phyloP scores from a whole-genome alignment of 2,797 vertebrate genomes.

The Cossypha polioptera region DNA sequence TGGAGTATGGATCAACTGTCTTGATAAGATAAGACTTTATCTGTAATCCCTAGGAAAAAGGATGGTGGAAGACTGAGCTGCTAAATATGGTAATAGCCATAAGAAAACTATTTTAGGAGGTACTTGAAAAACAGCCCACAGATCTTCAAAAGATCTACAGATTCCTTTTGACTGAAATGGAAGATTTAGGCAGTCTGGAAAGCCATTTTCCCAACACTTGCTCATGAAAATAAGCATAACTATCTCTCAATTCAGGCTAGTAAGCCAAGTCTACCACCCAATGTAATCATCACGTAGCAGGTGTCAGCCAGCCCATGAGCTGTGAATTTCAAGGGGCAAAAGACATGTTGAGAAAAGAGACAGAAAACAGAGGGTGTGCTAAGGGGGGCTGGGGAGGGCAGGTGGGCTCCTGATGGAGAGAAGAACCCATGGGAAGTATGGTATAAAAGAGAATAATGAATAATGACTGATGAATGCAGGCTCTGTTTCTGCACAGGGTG shows the following conservation, averaged over 20 bases:
- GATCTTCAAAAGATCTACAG: background rate
- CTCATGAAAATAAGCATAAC: slow-evolving; percentile 14
- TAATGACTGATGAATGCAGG: background rate
- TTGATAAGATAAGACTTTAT: background rate
- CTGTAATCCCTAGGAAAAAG: background rate
- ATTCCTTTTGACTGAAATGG: background rate
- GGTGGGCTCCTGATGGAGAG: background rate
- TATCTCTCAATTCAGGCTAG: background rate
- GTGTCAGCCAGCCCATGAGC: rapidly evolving
- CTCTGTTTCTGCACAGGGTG: background rate
- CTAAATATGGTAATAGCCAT: slow-evolving; percentile 13
- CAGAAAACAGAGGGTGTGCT: background rate
- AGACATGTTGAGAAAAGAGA: background rate
- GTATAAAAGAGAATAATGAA: background rate
- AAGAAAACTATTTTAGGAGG: slow-evolving; percentile 7
- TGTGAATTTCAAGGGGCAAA: slow-evolving; percentile 5
- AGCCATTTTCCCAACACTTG: background rate
- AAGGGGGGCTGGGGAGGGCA: background rate
- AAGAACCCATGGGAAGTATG: background rate
- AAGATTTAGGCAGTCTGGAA: background rate
- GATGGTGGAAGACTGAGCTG: background rate
- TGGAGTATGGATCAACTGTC: background rate
- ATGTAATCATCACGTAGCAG: too few species aligned
- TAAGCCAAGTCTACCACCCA: background rate
- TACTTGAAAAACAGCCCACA: background rate